These are phyloP conservation scores for Hyposoter didymator DNA, from an alignment of 2,888 invertebrate genomes.

Conservation along the genomic window DNA sequence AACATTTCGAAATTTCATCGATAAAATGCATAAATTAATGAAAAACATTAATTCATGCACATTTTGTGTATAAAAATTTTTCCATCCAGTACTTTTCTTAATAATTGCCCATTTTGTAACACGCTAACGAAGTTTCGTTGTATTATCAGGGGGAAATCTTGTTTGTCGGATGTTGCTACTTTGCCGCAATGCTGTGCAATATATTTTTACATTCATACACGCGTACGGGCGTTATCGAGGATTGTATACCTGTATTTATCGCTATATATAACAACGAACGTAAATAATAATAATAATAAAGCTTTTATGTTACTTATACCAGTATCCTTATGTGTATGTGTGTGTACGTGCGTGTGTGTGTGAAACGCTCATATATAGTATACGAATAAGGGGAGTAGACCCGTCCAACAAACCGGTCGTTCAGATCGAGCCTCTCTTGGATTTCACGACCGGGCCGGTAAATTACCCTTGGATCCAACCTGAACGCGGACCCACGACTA, in stretches of 20 bases:
- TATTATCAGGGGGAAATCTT: slow-evolving; percentile 27
- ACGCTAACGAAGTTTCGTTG: slow-evolving; percentile 38
- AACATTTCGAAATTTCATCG: not conserved
- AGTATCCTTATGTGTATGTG: not conserved
- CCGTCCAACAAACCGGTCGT: slow-evolving; percentile 62
- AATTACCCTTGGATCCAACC: slow-evolving; percentile 59
- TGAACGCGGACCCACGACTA: slow-evolving; percentile 35
- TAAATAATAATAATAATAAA: slow-evolving; percentile 8
- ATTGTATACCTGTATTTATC: not conserved
- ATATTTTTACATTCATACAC: not conserved
- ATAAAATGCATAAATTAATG: not conserved
- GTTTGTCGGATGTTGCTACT: slow-evolving; percentile 5
- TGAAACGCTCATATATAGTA: slow-evolving; percentile 1
- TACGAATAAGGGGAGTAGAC: slow-evolving; percentile 41
- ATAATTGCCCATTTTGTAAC: slow-evolving; percentile 17
- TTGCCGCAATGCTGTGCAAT: slow-evolving; percentile 12
- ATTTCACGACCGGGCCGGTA: slow-evolving; percentile 62
- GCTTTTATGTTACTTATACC: not conserved
- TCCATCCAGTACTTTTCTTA: not conserved
- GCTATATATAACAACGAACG: not conserved
- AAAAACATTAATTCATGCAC: not conserved
- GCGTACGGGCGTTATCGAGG: not conserved
- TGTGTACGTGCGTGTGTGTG: not conserved
- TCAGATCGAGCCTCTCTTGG: slow-evolving; percentile 56
- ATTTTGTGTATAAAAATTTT: not conserved